A percentile compares a stretch with the other conserved stretches of the same genome.
These are phyloP conservation scores for Molorchus minor DNA, from an alignment of 2,888 invertebrate genomes.

Conservation along the genomic window DNA sequence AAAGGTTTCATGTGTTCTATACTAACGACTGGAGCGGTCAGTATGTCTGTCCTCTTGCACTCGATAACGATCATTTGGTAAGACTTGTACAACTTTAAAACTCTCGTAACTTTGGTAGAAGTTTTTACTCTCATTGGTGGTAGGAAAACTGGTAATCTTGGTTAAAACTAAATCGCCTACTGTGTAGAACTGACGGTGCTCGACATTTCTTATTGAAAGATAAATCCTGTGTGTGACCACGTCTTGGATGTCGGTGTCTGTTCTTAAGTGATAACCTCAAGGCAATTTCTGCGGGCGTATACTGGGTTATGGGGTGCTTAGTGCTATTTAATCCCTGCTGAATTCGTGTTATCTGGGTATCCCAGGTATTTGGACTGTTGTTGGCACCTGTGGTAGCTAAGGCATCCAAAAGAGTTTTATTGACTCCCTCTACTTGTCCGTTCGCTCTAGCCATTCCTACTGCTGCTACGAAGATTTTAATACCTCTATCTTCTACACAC, in stretches of 20 bases:
- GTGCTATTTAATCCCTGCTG: conserved; percentile 23
- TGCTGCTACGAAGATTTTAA: no score
- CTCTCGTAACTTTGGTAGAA: not conserved
- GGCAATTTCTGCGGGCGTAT: conserved; percentile 23
- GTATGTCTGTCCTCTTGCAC: conserved; percentile 3
- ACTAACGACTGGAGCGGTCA: not conserved
- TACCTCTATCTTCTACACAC: no score
- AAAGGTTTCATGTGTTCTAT: conserved; percentile 5
- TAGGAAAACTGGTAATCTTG: conserved; percentile 28
- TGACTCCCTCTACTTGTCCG: no score
- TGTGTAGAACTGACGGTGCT: conserved; percentile 14
- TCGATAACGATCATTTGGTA: conserved; percentile 27
- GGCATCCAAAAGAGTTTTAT: no score
- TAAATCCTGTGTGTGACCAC: conserved; percentile 9
- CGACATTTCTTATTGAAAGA: conserved; percentile 21
- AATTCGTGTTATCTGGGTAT: conserved; percentile 24
- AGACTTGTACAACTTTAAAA: conserved; percentile 22
- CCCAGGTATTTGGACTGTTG: no score
- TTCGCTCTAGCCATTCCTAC: no score
- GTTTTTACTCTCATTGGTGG: conserved; percentile 26
- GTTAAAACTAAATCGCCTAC: conserved; percentile 32
- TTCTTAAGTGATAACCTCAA: conserved; percentile 26
- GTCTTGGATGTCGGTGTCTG: conserved; percentile 21
- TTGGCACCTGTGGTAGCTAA: no score
- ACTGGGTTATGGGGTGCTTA: conserved; percentile 15